Evolutionary conservation across 2,888 invertebrate species (phyloP).

Genomic region (Polylopha cassiicola): DNA sequence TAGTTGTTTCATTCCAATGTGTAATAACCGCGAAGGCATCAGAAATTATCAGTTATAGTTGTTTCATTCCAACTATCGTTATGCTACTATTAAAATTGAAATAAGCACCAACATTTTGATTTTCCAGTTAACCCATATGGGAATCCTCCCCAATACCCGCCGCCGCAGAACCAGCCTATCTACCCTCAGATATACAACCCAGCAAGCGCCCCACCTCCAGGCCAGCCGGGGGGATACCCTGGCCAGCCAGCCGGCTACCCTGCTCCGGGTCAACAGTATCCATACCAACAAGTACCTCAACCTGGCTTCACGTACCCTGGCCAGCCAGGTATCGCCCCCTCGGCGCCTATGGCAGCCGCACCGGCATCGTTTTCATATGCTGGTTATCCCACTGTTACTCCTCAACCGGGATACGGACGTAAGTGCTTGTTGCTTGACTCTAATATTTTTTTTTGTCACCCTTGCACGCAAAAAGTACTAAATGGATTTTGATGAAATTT

Average conservation of each 20-base stretch:
- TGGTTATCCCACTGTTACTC: conserved; percentile 29
- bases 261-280: conserved; percentile 27
- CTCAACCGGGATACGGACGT: conserved; percentile 28
- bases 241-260: conserved; percentile 24
- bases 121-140: conserved; percentile 54
- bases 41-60: too few species aligned
- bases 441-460: too few species aligned
- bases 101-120: too few species aligned
- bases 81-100: too few species aligned
- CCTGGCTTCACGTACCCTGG: conserved; percentile 27
- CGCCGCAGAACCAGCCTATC: conserved; percentile 48
- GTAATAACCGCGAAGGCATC: too few species aligned
- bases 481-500: too few species aligned
- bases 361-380: conserved; percentile 29
- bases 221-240: conserved; percentile 23
- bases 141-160: conserved; percentile 49
- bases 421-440: conserved; percentile 21
- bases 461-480: too few species aligned
- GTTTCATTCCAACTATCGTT: too few species aligned
- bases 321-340: conserved; percentile 46
- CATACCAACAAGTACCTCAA: too few species aligned
- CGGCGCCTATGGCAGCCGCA: conserved; percentile 33
- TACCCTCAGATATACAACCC: conserved; percentile 56
- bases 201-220: conserved; percentile 41
- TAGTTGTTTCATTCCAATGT: too few species aligned